phyloP scores from a whole-genome alignment of 2,797 vertebrate genomes.

The Onychomys arenicola region DNA sequence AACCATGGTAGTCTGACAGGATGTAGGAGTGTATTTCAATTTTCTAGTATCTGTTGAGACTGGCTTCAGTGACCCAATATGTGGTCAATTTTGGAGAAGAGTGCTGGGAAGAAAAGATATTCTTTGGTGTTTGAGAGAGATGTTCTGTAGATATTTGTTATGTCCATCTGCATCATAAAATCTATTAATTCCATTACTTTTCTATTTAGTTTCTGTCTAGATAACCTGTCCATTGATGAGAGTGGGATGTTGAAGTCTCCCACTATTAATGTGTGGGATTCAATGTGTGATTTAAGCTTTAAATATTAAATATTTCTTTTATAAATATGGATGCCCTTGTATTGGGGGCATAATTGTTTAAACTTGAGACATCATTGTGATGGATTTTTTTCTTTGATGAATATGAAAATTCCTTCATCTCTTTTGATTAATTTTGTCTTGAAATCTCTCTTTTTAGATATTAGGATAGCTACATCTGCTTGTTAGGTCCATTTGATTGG shows the following conservation, averaged over 20 bases:
- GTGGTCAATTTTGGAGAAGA: neutral
- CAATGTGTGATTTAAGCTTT: neutral
- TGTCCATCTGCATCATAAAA: neutral
- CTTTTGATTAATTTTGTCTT: neutral
- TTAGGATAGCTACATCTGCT: neutral
- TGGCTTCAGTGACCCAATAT: neutral
- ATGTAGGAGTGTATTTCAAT: neutral
- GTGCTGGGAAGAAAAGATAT: neutral
- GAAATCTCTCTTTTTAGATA: neutral
- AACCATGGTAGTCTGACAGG: neutral
- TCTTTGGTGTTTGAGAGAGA: neutral
- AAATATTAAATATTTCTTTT: neutral
- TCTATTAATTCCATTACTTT: neutral
- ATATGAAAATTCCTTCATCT: neutral
- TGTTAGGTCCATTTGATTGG: neutral
- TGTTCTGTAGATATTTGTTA: neutral
- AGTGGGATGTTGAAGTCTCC: neutral
- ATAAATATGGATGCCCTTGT: neutral
- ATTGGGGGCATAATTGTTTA: neutral
- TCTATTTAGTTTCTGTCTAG: neutral
- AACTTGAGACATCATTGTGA: too few relatives aligned
- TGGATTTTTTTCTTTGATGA: neutral
- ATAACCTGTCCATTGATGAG: neutral
- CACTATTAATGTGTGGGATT: neutral
- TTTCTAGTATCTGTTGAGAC: neutral